Conservation (phyloP, 2,888 invertebrate species). For the Palloptera scutellata region DNA sequence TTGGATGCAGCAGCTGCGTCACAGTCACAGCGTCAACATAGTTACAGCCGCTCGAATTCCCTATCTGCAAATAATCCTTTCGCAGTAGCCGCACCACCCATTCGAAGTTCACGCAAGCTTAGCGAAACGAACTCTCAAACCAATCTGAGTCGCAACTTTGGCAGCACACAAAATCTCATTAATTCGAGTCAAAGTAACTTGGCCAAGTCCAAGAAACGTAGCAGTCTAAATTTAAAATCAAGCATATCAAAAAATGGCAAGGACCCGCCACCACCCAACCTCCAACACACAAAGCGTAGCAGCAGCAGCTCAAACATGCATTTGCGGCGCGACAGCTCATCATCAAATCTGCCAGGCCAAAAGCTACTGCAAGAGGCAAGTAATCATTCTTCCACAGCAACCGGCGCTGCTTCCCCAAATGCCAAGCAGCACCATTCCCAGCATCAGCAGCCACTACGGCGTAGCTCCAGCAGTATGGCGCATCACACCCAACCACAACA, state of each 20-base stretch:
- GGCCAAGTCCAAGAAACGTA: slow-evolving; percentile 62
- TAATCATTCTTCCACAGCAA: too few species aligned
- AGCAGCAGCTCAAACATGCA: slow-evolving; percentile 61
- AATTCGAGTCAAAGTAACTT: slow-evolving; percentile 59
- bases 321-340: slow-evolving; percentile 38
- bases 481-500: slow-evolving; percentile 33
- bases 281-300: slow-evolving; percentile 49
- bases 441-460: slow-evolving; percentile 37
- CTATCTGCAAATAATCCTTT: slow-evolving; percentile 55
- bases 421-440: slow-evolving; percentile 22
- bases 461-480: slow-evolving; percentile 42
- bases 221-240: slow-evolving; percentile 61
- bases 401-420: background rate
- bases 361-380: too few species aligned
- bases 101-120: slow-evolving; percentile 52
- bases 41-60: slow-evolving; percentile 59
- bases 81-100: slow-evolving; percentile 39
- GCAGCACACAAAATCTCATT: slow-evolving; percentile 64
- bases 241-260: slow-evolving; percentile 51
- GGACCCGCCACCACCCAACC: slow-evolving; percentile 48
- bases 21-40: slow-evolving; percentile 43
- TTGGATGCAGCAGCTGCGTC: slow-evolving; percentile 37
- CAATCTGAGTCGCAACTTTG: slow-evolving; percentile 61
- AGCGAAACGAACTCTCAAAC: slow-evolving; percentile 47
- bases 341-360: too few species aligned